Evolutionary conservation across 2,797 vertebrate genomes (phyloP), one percentile per base, ranked within the genome.

Genomic region (Sandelia bainsii): DNA sequence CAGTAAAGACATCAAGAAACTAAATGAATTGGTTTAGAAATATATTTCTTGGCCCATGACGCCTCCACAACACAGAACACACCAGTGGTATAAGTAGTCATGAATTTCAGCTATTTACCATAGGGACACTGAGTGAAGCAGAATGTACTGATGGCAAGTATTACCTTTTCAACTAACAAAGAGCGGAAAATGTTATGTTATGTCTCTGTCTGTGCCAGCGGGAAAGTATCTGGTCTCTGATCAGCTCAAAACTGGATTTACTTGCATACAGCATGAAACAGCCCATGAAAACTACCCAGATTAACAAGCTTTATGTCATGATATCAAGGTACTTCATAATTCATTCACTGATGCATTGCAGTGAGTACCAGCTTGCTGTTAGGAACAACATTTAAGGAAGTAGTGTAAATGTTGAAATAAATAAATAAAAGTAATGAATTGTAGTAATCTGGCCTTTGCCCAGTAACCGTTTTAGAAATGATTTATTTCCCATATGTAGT

Each of bases 161-260:
- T 71, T 66, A 73, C 68, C 72, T 79, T 74, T 80, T 65, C 27
- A 50, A 40, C 61, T 72, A 54, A n/a, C 49, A 69, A 73, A 48
- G 58, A 81, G 42, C 34, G 11, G 5, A 78, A 76, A 71, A 76
- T 49, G 57, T 68, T 70, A 62, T 49, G 63, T 69, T 71, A 62
- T 69, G 70, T 77, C 68, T 80, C 46, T 64, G 57, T 80, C 53
- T 62, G 62, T 75, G 72, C 81, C 70, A 74, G 65, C 42, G 72
- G 69, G 67, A 65, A 82, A 66, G 32, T 63, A 73, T 77, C 83
- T 48, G 48, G 27, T 75, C 29, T 74, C 52, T 73, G 59, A 82
- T 81, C 63, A 71, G 42, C 45, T 73, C 22, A 71, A 51, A 69
- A 44, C 23, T 68, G 23, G 14, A 46, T 51, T 56, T 46, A 66